Conservation (phyloP, 2,113 vertebrate genomes). For the Platanista minor region DNA sequence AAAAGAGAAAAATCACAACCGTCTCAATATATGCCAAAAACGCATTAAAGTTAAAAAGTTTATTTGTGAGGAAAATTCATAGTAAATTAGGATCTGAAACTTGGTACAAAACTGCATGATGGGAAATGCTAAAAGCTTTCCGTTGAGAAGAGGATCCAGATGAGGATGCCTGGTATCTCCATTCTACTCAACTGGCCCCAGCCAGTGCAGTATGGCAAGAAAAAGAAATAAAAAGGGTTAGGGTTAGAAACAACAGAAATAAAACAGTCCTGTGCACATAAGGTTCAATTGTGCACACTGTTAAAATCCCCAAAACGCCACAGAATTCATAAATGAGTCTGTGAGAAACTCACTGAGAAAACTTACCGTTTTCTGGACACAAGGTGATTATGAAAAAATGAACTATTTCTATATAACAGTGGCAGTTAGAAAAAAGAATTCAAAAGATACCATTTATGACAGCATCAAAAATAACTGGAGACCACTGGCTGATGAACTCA, state of each 20-base stretch:
- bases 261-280: background rate
- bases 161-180: no score
- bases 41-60: background rate
- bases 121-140: background rate
- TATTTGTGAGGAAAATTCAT: background rate
- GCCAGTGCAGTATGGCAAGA: background rate
- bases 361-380: background rate
- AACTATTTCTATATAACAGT: background rate
- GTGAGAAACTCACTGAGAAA: background rate
- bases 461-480: background rate
- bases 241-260: background rate
- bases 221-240: background rate
- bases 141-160: background rate
- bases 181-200: background rate
- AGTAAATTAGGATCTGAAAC: background rate
- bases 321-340: background rate
- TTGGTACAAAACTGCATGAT: background rate
- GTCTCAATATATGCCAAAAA: background rate
- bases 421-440: background rate
- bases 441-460: background rate
- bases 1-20: background rate
- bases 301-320: background rate
- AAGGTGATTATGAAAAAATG: background rate
- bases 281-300: background rate
- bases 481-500: no score